Percentiles rank a stretch among this genome's conserved stretches.
Conservation (phyloP, 2,797 vertebrate genomes). For the Nannoperca obscura region DNA sequence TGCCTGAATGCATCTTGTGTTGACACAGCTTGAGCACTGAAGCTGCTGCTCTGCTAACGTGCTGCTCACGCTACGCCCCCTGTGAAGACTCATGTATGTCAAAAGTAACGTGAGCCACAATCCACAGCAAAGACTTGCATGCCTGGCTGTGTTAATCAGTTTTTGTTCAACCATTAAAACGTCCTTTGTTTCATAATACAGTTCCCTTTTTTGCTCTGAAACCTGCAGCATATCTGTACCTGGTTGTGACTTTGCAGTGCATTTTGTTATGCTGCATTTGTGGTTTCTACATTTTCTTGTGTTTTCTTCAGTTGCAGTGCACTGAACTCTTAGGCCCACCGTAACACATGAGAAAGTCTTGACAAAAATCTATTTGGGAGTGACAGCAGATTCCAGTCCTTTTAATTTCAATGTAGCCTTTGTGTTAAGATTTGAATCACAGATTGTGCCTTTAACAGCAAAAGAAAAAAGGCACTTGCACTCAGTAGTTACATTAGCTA, state of each 20-base stretch:
- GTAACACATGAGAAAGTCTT: background rate
- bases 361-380: conserved; percentile 11
- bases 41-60: background rate
- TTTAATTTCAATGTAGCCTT: conserved; percentile 7
- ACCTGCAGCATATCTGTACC: conserved; percentile 1
- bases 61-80: background rate
- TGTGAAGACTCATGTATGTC: background rate
- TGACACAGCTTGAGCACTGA: background rate
- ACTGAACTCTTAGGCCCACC: background rate
- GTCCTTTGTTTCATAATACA: too few relatives aligned
- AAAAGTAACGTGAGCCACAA: background rate
- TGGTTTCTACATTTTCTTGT: background rate
- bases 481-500: conserved; percentile 76
- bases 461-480: conserved; percentile 57
- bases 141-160: too few relatives aligned
- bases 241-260: background rate
- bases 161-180: too few relatives aligned
- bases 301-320: background rate
- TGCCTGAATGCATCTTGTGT: background rate
- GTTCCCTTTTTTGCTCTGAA: background rate
- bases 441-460: conserved; percentile 1
- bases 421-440: background rate
- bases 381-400: background rate
- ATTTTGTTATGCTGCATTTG: background rate
- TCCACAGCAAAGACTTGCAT: background rate